Base-by-base conservation (phyloP, 2,113 vertebrate species). In the Tricholaema leucomelas region DNA sequence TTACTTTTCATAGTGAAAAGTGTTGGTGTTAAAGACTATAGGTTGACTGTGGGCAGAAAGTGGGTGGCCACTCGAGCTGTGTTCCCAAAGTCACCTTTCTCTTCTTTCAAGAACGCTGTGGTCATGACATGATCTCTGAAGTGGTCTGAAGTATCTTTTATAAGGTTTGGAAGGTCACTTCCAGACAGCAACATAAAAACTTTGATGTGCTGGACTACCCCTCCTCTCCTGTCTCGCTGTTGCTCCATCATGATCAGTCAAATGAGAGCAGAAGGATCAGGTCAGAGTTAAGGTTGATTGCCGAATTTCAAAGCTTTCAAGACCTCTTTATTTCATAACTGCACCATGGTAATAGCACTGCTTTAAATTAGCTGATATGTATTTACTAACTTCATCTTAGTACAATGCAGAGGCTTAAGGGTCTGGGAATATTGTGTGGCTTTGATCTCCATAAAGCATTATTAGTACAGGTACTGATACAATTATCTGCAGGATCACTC, bases 361-460 rank as follows among this genome's bases (percentile, higher is more conserved):
- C 52, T 92, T 93, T 91, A 87, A 96, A 93, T 87, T 92, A 95
- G 35, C n/a, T 83, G 78, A 64, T 94, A 77, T 7, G 15, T 80
- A 80, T 89, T 95, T 89, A 89, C 81, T 85, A 92, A 93, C 78
- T 79, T 79, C 91, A 95, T 93, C 86, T 82, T 82, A 46, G 56
- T 52, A 92, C 74, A 88, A 73, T 90, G 70, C 64, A 76, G 44
- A 28, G 65, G 27, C 9, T 87, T 91, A 88, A 70, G 56, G 52
- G n/a, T 81, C 61, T 83, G 73, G 61, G 38, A 86, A 87, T 94
- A 91, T 19, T 69, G 78, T 38, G 50, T 5, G 74, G 76, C 94
- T 94, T 95, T 96, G 92, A 95, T 96, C 65, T 95, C 78, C 33
- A 50, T 92, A 95, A 88, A 92, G 75, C 73, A 82, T 85, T 93